Evolutionary conservation across 2,888 invertebrate genomes (phyloP), one percentile per base, ranked within the genome.

Genomic region (Saturnia japonica): DNA sequence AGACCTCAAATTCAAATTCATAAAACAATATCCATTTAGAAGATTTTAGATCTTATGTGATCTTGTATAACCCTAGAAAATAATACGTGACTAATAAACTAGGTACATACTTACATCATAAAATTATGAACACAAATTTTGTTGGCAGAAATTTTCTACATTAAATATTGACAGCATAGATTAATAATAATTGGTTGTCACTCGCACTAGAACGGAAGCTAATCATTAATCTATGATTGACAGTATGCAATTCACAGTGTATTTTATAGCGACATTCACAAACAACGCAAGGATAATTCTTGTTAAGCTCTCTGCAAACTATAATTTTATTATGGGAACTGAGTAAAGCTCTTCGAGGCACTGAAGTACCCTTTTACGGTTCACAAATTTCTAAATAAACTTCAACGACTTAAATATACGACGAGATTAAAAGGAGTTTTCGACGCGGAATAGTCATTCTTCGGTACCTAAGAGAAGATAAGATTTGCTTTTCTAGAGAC

Each of bases 351-450:
- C 45, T 42, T 72, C 75, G 73, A 76, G 74, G 73, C 73, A 74
- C 74, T 77, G 73, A 77, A 80, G 62, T 75, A 70, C 76, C 72
- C 73, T 76, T 81, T 80, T 75, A 81, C 74, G 74, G 75, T 71
- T 72, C 71, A 71, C 73, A 54, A 75, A 75, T 74, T 79, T 73
- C 70, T 72, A 74, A 73, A 75, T 72, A 74, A 66, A 68, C 68
- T 62, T 71, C 28, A 68, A 70, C 66, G 64, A 42, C 54, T 60
- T 22, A 16, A 42, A 57, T 40, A 51, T n/a, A 16, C 19, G 40
- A 16, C 19, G 40, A 45, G 42, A 70, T 19, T 66, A 25, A 19
- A 47, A 68, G 9, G 22, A 42, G 66, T 42, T 54, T 28, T 34
- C 66, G 54, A 51, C 66, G 54, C 42, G 22, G 22, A 66, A 42